Evolutionary conservation across 2,888 invertebrate genomes (phyloP).

Genomic region (Caenorhabditis sulstoni): DNA sequence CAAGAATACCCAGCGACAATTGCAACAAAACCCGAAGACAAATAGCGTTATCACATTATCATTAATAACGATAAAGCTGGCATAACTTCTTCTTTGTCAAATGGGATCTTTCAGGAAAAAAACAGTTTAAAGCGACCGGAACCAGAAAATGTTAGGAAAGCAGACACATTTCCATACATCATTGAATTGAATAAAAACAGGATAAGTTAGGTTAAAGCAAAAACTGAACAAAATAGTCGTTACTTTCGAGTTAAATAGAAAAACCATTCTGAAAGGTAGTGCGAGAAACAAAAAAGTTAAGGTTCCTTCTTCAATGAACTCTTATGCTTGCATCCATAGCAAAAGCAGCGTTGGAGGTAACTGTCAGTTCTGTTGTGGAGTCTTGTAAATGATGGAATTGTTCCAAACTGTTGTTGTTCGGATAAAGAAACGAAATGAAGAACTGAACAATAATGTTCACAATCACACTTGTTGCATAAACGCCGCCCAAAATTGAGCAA

Average conservation of each 20-base stretch:
- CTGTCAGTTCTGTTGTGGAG: conserved; percentile 13
- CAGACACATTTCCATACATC: too few relatives aligned
- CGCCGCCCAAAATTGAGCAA: conserved; percentile 93
- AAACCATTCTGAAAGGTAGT: not conserved
- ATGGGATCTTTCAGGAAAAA: too few relatives aligned
- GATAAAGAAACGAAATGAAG: conserved; percentile 43
- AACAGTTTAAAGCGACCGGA: too few relatives aligned
- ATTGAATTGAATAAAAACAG: too few relatives aligned
- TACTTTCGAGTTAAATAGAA: too few relatives aligned
- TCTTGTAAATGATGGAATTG: conserved; percentile 1
- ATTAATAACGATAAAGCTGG: conserved; percentile 3
- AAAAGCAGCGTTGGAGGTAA: conserved; percentile 24
- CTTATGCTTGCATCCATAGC: conserved; percentile 55
- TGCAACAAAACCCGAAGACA: conserved; percentile 24
- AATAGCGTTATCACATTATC: conserved; percentile 31
- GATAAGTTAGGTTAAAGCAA: conserved; percentile 5
- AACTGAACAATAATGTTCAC: conserved; percentile 64
- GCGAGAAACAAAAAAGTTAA: too few relatives aligned
- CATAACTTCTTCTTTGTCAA: conserved; percentile 13
- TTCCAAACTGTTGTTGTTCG: conserved; percentile 1
- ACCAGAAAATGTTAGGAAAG: too few relatives aligned
- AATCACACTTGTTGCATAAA: conserved; percentile 87
- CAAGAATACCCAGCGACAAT: not conserved
- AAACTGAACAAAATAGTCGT: too few relatives aligned
- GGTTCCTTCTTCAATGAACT: conserved; percentile 60